Evolutionary conservation across 2,888 invertebrate species (phyloP).

Genomic region (Meiosimyza platycephala): DNA sequence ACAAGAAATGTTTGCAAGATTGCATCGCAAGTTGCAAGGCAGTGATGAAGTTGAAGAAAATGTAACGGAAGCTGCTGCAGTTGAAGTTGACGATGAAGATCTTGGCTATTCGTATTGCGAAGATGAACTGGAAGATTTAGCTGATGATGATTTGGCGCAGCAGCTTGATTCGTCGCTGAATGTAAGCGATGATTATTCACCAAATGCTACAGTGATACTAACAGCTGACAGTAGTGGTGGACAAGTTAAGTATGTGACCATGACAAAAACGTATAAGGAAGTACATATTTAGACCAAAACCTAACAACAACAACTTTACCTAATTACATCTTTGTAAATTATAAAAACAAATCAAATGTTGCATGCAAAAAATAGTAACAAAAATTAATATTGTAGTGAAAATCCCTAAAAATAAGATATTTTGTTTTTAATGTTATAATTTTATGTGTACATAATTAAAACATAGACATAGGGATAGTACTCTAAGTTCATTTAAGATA

Average conservation of each 20-base stretch:
- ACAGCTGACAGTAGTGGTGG: constrained; percentile 41
- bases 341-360: constrained; percentile 19
- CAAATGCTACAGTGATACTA: constrained; percentile 47
- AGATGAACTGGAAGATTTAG: constrained; percentile 46
- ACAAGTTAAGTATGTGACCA: constrained; percentile 52
- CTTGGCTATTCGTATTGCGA: constrained; percentile 60
- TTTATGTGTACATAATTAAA: constrained; percentile 42
- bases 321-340: neutral
- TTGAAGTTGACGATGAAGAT: constrained; percentile 59
- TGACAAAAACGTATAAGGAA: constrained; percentile 57
- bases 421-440: constrained; percentile 33
- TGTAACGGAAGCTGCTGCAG: constrained; percentile 34
- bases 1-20: constrained; percentile 8
- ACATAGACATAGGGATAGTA: constrained; percentile 1
- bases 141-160: constrained; percentile 31
- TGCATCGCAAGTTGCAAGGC: constrained; percentile 6
- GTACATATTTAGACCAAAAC: constrained; percentile 52
- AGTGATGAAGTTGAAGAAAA: constrained; percentile 16
- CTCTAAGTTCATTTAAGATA: neutral
- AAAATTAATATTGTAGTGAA: constrained; percentile 39
- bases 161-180: constrained; percentile 36
- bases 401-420: too few relatives aligned
- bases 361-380: constrained; percentile 18
- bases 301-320: too few relatives aligned
- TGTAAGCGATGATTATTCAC: constrained; percentile 44